A percentile compares a stretch with the other conserved stretches of the same genome.
These are phyloP conservation scores for Ailurus styani DNA, from an alignment of 2,113 vertebrate genomes.

Conservation along the genomic window DNA sequence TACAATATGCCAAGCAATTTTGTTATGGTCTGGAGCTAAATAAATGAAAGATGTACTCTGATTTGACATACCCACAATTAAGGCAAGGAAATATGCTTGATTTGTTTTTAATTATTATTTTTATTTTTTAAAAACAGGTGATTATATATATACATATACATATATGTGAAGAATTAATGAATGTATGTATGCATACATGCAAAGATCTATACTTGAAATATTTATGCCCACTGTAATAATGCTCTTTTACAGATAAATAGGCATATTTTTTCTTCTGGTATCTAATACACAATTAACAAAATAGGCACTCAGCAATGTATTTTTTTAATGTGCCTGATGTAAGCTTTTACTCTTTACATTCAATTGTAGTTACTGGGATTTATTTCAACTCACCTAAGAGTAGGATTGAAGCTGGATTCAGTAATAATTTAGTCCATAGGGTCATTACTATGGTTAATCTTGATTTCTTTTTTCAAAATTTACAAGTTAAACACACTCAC, in stretches of 20 bases:
- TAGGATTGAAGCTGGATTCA: neutral
- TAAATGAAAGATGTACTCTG: neutral
- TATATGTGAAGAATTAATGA: neutral
- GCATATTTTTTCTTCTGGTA: neutral
- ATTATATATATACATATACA: neutral
- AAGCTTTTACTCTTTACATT: neutral
- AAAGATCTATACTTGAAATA: neutral
- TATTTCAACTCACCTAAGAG: neutral
- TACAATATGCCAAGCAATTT: neutral
- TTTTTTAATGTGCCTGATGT: neutral
- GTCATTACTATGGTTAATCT: neutral
- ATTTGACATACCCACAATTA: neutral
- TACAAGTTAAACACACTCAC: neutral
- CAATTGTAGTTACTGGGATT: neutral
- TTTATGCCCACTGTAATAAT: neutral
- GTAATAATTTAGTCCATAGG: too few relatives aligned
- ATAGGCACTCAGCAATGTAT: neutral
- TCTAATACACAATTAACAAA: neutral
- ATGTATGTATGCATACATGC: rapidly evolving
- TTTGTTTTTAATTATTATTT: neutral
- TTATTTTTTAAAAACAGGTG: neutral
- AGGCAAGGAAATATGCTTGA: neutral
- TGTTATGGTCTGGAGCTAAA: neutral
- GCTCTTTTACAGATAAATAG: neutral
- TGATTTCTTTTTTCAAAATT: neutral